These are phyloP conservation scores for Drosophila sulfurigaster DNA, from an alignment of 1,140 invertebrate species.

Conservation along the genomic window DNA sequence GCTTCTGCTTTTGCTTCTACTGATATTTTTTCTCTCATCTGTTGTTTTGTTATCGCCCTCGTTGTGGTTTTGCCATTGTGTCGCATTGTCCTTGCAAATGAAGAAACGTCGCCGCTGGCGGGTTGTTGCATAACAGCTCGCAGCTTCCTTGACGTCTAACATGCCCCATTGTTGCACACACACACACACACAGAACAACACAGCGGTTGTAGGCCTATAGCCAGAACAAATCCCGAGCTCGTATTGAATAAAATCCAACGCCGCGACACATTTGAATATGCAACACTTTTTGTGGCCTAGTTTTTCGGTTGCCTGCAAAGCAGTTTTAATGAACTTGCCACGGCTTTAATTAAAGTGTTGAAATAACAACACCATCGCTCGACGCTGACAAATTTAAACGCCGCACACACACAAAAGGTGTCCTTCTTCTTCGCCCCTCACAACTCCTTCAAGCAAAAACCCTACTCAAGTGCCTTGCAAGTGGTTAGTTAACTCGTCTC, in stretches of 20 bases:
- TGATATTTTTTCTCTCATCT: background rate
- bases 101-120: slow-evolving; percentile 63
- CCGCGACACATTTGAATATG: slow-evolving; percentile 62
- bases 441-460: background rate
- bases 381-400: slow-evolving; percentile 58
- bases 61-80: slow-evolving; percentile 38
- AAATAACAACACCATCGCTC: slow-evolving; percentile 31
- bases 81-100: slow-evolving; percentile 82
- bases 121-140: slow-evolving; percentile 53
- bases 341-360: slow-evolving; percentile 64
- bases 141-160: slow-evolving; percentile 62
- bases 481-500: slow-evolving; percentile 83
- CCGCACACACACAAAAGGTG: slow-evolving; percentile 15
- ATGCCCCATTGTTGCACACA: slow-evolving; percentile 52
- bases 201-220: background rate
- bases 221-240: slow-evolving; percentile 38
- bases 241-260: slow-evolving; percentile 62
- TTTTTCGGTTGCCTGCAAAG: slow-evolving; percentile 47
- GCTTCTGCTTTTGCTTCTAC: background rate
- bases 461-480: slow-evolving; percentile 58
- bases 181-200: background rate
- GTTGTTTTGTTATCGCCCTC: slow-evolving; percentile 45
- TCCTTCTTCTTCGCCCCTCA: background rate
- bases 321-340: slow-evolving; percentile 65
- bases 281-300: slow-evolving; percentile 77